Evolutionary conservation across 2,888 invertebrate genomes (phyloP).

Genomic region (Chaitophorus viminalis): DNA sequence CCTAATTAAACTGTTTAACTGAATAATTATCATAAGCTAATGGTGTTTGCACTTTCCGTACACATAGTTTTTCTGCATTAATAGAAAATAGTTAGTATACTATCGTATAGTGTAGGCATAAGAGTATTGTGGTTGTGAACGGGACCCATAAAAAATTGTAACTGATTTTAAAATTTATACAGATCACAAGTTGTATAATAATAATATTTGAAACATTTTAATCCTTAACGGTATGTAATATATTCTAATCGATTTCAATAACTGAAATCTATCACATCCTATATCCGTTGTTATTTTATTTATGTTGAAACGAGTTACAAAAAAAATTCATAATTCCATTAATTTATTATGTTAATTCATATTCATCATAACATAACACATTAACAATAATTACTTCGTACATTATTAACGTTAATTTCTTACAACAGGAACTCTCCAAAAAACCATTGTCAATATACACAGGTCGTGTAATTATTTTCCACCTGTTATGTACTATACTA

Average conservation of each 20-base stretch:
- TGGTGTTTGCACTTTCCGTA: neutral
- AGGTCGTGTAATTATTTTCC: conserved; percentile 23
- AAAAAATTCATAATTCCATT: conserved; percentile 6
- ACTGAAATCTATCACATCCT: neutral
- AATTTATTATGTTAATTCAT: conserved; percentile 23
- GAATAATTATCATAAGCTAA: neutral
- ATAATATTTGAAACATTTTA: neutral
- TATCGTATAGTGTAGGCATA: too few relatives aligned
- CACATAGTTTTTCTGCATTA: neutral
- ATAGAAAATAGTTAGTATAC: too few relatives aligned
- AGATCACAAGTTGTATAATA: neutral
- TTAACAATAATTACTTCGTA: neutral
- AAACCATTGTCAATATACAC: conserved; percentile 33
- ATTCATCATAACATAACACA: neutral
- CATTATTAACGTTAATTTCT: conserved; percentile 25
- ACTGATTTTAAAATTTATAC: neutral
- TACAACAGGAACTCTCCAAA: conserved; percentile 49
- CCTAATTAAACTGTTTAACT: neutral
- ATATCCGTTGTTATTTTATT: neutral
- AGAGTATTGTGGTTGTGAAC: too few relatives aligned
- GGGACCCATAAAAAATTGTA: neutral
- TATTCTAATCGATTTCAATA: neutral
- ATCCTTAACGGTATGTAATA: neutral
- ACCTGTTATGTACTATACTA: conserved; percentile 30
- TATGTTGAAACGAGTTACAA: neutral